A percentile compares a stretch with the other conserved stretches of the same genome.
Evolutionary conservation across 2,888 invertebrate species (phyloP).

Genomic region (Drosophila mettleri): DNA sequence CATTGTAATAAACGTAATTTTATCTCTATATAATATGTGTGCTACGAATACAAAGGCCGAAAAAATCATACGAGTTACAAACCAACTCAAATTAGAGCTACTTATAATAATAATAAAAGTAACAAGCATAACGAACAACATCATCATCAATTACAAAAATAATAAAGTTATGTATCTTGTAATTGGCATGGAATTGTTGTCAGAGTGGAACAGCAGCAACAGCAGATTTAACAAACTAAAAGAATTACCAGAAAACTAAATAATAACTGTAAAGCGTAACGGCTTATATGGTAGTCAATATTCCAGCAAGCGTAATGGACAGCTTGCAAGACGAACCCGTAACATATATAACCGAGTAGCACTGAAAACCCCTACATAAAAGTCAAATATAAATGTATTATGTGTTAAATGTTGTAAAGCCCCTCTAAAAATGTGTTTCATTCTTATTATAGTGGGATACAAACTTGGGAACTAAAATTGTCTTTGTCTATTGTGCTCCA

Average conservation of each 20-base stretch:
- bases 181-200: slow-evolving; percentile 41
- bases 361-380: slow-evolving; percentile 55
- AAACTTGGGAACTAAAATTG: no score
- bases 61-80: slow-evolving; percentile 16
- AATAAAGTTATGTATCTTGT: slow-evolving; percentile 24
- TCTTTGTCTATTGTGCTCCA: no score
- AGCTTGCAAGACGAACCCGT: slow-evolving; percentile 53
- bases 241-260: slow-evolving; percentile 22
- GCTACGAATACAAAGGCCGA: slow-evolving; percentile 72
- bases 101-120: slow-evolving; percentile 25
- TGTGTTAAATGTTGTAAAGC: slow-evolving; percentile 83
- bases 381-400: slow-evolving; percentile 76
- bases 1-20: slow-evolving; percentile 67
- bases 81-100: background rate
- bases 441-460: slow-evolving; percentile 6
- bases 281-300: slow-evolving; percentile 47
- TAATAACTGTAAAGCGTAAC: slow-evolving; percentile 24
- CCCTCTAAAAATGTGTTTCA: slow-evolving; percentile 62
- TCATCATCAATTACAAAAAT: slow-evolving; percentile 63
- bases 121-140: slow-evolving; percentile 41
- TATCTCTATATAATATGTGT: slow-evolving; percentile 81
- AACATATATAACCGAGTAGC: slow-evolving; percentile 45
- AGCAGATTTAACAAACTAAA: slow-evolving; percentile 27
- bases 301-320: slow-evolving; percentile 27
- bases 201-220: slow-evolving; percentile 40